Evolutionary conservation across 2,797 vertebrate genomes (phyloP), one percentile per base, ranked within the genome.

Genomic region (Spea hammondii): DNA sequence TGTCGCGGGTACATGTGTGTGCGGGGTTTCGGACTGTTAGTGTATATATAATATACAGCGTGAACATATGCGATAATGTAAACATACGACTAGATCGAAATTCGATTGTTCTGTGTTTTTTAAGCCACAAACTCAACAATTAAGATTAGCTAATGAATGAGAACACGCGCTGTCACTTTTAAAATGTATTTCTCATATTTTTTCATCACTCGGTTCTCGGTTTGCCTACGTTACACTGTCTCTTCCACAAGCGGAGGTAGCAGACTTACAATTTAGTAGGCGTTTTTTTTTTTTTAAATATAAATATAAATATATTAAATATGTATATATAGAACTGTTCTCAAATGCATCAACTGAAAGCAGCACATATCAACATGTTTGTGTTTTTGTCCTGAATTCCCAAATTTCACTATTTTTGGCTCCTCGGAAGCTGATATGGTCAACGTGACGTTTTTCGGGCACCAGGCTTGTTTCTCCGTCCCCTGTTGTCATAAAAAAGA

Each of bases 361-460:
- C 51, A 59, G 70, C 53, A 71, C 45, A 53, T 64, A 50, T 64
- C 44, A 46, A 64, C 5, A 62, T 32, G 14, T 64, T 3, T 9
- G 51, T 71, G 55, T 46, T 73, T 74, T 74, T 14, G 45, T 64
- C 72, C 55, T 64, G 54, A 72, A 72, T 13, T 14, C 12, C 70
- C 32, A 72, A 72, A 60, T 62, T 57, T 62, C 45, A 57, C 44
- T 5, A 6, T 50, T 32, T 74, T 62, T 74, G 72, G n/a, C 8
- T 74, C 59, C 57, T 17, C 64, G 57, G 72, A 72, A 72, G 70
- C 14, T 72, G 70, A 49, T 11, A 48, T 11, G 10, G 32, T 9
- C 11, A 12, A 17, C 6, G 57, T 64, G 64, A 72, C 32, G 55
- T 13, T 9, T 62, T 62, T n/a, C 59, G 12, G 32, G 8, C 8